A percentile compares a stretch with the other conserved stretches of the same genome.
Evolutionary conservation across 1,140 invertebrate species (phyloP).

Genomic region (Drosophila rufa): DNA sequence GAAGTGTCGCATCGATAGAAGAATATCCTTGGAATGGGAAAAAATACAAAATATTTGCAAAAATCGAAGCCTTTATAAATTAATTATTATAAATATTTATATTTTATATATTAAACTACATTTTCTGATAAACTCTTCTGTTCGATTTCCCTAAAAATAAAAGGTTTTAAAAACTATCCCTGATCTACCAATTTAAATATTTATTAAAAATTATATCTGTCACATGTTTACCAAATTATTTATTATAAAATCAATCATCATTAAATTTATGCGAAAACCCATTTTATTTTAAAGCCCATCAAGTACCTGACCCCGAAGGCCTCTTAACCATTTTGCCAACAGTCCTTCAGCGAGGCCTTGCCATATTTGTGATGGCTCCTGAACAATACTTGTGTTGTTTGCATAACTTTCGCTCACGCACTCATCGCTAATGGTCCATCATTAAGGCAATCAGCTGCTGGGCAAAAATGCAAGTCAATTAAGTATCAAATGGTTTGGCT

Average conservation of each 20-base stretch:
- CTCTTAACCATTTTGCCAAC: background rate
- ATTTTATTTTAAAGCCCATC: background rate
- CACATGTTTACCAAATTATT: no score
- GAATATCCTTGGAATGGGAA: background rate
- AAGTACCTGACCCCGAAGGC: background rate
- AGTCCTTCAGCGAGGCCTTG: constrained; percentile 8
- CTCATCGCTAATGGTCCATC: constrained; percentile 57
- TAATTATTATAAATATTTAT: no score
- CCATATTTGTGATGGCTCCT: background rate
- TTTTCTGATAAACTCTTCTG: no score
- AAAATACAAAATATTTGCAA: background rate
- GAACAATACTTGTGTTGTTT: constrained; percentile 30
- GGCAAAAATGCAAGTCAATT: constrained; percentile 76
- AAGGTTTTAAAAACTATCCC: no score
- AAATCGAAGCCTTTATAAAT: no score
- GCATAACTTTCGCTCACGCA: constrained; percentile 34
- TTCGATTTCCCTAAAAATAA: no score
- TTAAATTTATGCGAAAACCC: background rate
- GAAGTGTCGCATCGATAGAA: background rate
- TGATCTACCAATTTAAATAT: no score
- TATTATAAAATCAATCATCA: no score
- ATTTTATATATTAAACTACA: no score
- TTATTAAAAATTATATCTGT: no score
- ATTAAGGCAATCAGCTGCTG: constrained; percentile 58
- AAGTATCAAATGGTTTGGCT: constrained; percentile 75